Evolutionary conservation across 2,113 vertebrate genomes (phyloP), one percentile per base, ranked within the genome.

Genomic region (Rana temporaria): DNA sequence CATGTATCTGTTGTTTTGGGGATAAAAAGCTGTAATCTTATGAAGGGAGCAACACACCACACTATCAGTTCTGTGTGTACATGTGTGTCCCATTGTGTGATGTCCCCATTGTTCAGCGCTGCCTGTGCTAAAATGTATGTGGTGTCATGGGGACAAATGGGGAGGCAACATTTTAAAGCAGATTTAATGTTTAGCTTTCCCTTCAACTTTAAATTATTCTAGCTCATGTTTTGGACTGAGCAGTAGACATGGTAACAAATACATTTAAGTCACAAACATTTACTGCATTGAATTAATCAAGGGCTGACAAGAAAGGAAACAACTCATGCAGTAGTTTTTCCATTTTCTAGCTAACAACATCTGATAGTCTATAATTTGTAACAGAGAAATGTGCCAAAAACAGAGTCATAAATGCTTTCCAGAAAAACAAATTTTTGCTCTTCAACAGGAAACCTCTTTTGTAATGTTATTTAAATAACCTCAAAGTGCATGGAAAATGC

Each of bases 301-400:
- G 86, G 89, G 85, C 85, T 89, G 89, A 85, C 87, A 91, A 92
- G 17, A 57, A 88, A 89, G 89, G 91, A 85, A 88, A 48, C 42
- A 48, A 48, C 42, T 48, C 42, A 48, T 90, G 87, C 87, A 84
- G 87, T 90, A 91, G 90, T 92, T 91, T 91, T 86, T 48, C 12
- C 68, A 89, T 86, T 78, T 84, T 85, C 89, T 89, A 86, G 89
- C 90, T 92, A 92, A 87, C 90, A 91, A 92, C 91, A 92, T 93
- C 90, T 93, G 92, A 48, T 48, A 48, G 42, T 90, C 91, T 90
- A 87, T 92, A 92, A 94, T 92, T 94, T 93, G 91, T 90, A 90
- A 69, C 86, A 90, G 90, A 89, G 90, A 90, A 91, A 91, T 91
- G 90, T 91, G 91, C 92, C 92, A 92, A 93, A 93, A 92, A 93